These are phyloP conservation scores for Diorhabda carinulata DNA, from an alignment of 1,140 invertebrate genomes.

Conservation along the genomic window DNA sequence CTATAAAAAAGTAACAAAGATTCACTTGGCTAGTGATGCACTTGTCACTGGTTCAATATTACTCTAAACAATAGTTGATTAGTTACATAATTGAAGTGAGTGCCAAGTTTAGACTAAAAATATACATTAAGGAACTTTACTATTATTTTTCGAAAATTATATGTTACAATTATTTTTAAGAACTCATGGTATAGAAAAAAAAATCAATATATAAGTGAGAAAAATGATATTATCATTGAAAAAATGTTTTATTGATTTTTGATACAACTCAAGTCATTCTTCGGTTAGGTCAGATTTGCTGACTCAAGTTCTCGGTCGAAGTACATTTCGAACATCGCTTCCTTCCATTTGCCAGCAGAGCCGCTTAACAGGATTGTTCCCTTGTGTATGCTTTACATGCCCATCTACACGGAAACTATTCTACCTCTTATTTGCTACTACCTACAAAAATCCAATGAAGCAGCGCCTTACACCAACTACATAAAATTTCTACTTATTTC, in stretches of 20 bases:
- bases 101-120: too few relatives aligned
- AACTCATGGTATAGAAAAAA: conserved; percentile 5
- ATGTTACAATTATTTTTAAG: not conserved
- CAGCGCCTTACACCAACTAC: conserved; percentile 2
- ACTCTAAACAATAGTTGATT: too few relatives aligned
- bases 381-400: not conserved
- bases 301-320: not conserved
- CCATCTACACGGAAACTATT: conserved; percentile 8
- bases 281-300: not conserved
- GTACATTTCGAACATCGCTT: not conserved
- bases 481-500: not conserved
- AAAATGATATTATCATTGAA: not conserved
- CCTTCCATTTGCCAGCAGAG: conserved; percentile 1
- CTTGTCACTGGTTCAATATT: too few relatives aligned
- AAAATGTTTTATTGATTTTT: too few relatives aligned
- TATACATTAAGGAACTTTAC: too few relatives aligned
- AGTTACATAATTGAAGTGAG: too few relatives aligned
- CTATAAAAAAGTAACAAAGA: too few relatives aligned
- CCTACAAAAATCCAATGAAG: conserved; percentile 9
- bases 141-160: not conserved
- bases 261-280: not conserved
- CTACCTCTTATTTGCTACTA: not conserved
- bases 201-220: not conserved
- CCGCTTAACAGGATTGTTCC: conserved; percentile 9
- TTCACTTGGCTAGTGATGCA: too few relatives aligned